phyloP scores from a whole-genome alignment of 2,797 vertebrate genomes.

The Rhyacichthys aspro region DNA sequence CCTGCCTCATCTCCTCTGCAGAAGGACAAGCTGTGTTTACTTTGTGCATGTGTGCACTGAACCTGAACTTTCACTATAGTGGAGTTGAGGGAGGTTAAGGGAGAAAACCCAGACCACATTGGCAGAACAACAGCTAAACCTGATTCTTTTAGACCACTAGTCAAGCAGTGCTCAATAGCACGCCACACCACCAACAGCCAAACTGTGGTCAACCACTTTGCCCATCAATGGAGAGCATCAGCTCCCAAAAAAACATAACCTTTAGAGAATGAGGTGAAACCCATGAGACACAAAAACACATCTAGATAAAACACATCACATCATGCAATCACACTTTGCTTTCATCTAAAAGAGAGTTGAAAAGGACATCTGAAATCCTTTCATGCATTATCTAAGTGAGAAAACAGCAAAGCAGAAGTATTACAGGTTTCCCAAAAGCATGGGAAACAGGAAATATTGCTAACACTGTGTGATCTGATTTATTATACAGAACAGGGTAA shows the following conservation, averaged over 20 bases:
- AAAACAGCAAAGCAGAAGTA: constrained; percentile 46
- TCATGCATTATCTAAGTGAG: constrained; percentile 47
- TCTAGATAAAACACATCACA: constrained; percentile 52
- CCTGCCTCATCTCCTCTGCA: constrained; percentile 57
- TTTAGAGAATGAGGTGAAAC: constrained; percentile 64
- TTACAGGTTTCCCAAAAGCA: constrained; percentile 56
- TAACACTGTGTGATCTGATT: constrained; percentile 53
- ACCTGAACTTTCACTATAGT: constrained; percentile 53
- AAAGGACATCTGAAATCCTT: constrained; percentile 55
- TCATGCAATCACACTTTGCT: constrained; percentile 41
- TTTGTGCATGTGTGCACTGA: constrained; percentile 47
- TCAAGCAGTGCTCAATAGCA: constrained; percentile 76
- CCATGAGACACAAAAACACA: constrained; percentile 58
- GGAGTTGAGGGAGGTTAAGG: constrained; percentile 2
- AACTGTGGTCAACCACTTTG: constrained; percentile 71
- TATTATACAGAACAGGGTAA: constrained; percentile 59
- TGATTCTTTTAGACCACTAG: constrained; percentile 64
- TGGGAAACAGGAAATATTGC: constrained; percentile 54
- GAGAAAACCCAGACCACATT: constrained; percentile 69
- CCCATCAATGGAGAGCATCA: constrained; percentile 67
- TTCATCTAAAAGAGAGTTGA: constrained; percentile 60
- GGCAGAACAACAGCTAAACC: constrained; percentile 76
- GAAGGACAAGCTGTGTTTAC: constrained; percentile 45
- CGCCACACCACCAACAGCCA: constrained; percentile 72
- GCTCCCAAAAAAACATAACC: constrained; percentile 64